These are phyloP conservation scores for Oreortyx pictus DNA, from an alignment of 2,797 vertebrate genomes.

Conservation along the genomic window DNA sequence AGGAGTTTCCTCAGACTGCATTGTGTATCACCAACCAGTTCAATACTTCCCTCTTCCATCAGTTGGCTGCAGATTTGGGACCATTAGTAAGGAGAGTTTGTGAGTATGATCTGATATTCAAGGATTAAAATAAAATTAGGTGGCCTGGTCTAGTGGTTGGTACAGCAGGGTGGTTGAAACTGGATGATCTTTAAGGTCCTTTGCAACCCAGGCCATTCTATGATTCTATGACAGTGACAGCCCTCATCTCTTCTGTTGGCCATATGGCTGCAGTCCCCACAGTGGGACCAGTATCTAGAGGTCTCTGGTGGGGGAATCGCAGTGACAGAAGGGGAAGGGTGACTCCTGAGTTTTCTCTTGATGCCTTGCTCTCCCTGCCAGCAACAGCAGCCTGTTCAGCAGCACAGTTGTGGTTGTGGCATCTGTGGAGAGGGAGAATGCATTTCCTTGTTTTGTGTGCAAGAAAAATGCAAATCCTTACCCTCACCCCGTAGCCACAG, in stretches of 20 bases:
- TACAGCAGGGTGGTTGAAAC: too few species aligned
- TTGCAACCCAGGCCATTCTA: too few species aligned
- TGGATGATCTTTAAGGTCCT: too few species aligned
- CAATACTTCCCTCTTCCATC: neutral
- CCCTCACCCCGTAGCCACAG: neutral
- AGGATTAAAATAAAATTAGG: too few species aligned
- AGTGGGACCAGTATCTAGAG: neutral
- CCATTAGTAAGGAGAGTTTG: accelerated
- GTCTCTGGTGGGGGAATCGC: neutral
- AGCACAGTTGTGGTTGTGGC: accelerated
- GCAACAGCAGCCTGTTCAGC: neutral
- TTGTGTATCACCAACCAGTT: accelerated
- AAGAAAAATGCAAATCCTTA: neutral
- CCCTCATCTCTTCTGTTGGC: neutral
- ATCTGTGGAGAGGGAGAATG: neutral
- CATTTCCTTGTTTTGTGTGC: neutral
- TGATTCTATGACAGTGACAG: neutral
- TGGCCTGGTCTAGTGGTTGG: too few species aligned
- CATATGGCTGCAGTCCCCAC: accelerated
- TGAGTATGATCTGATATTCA: too few species aligned
- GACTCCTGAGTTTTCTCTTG: neutral
- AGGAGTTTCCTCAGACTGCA: neutral
- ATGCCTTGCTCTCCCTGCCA: neutral
- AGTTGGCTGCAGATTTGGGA: neutral
- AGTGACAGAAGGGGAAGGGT: neutral